Percentiles rank a stretch among this genome's conserved stretches.
These are phyloP conservation scores for Xanthorhoe spadicearia DNA, from an alignment of 2,888 invertebrate genomes.

Conservation along the genomic window DNA sequence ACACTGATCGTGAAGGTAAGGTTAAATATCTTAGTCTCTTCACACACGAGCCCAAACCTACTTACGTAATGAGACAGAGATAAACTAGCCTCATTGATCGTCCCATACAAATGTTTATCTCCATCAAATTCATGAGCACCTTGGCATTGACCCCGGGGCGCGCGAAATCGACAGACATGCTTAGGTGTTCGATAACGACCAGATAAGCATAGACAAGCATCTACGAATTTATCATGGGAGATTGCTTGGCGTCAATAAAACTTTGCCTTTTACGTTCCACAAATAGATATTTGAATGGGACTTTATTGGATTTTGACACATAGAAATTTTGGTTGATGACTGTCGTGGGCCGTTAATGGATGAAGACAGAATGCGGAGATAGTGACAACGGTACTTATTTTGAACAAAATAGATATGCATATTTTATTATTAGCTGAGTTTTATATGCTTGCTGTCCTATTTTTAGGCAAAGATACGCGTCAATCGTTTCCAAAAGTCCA, in stretches of 20 bases:
- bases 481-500: too few relatives aligned
- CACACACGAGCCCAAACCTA: slow-evolving; percentile 3
- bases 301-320: not conserved
- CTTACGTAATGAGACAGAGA: slow-evolving; percentile 33
- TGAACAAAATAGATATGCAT: not conserved
- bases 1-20: not conserved
- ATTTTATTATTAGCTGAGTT: not conserved
- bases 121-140: slow-evolving; percentile 46
- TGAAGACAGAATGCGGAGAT: not conserved
- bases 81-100: slow-evolving; percentile 31
- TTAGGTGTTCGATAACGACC: slow-evolving; percentile 15
- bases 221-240: slow-evolving; percentile 1
- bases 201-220: slow-evolving; percentile 20
- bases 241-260: not conserved
- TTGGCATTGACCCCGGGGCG: slow-evolving; percentile 54
- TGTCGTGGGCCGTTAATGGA: not conserved
- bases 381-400: not conserved
- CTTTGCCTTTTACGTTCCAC: not conserved
- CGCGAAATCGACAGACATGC: slow-evolving; percentile 29
- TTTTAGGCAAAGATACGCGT: too few relatives aligned
- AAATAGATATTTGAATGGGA: not conserved
- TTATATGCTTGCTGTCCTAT: too few relatives aligned
- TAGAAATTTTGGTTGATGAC: not conserved
- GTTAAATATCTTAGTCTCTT: not conserved
- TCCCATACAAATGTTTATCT: slow-evolving; percentile 32